These are phyloP conservation scores for Neodiprion fabricii DNA, from an alignment of 1,140 invertebrate species.

Conservation along the genomic window DNA sequence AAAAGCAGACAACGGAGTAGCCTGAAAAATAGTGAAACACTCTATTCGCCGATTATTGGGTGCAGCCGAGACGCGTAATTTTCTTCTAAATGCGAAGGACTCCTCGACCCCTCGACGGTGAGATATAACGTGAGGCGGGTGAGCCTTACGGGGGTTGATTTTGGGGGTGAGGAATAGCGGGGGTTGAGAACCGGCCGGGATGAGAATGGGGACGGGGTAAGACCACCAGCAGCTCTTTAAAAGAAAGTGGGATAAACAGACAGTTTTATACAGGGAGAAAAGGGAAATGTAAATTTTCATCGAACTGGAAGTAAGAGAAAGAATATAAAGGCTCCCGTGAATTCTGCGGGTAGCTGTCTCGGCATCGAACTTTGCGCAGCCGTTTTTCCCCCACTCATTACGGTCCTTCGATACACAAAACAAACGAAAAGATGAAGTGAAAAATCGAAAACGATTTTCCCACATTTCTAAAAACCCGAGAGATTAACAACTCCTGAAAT, in stretches of 20 bases:
- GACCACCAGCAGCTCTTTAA: constrained; percentile 55
- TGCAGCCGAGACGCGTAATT: constrained; percentile 52
- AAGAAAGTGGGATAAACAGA: constrained; percentile 63
- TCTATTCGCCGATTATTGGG: no score
- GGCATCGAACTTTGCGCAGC: no score
- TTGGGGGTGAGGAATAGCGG: constrained; percentile 34
- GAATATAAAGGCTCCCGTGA: constrained; percentile 57
- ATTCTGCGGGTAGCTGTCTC: constrained; percentile 36
- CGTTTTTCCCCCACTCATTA: no score
- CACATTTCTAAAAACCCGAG: no score
- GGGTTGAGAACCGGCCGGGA: constrained; percentile 6
- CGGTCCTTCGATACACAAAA: no score
- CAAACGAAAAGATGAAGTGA: no score
- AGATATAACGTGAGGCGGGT: constrained; percentile 53
- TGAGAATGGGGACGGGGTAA: constrained; percentile 31
- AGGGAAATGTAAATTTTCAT: constrained; percentile 63
- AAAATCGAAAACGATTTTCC: no score
- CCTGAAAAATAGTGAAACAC: no score
- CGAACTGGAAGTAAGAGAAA: constrained; percentile 59
- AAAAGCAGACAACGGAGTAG: no score
- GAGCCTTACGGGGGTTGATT: constrained; percentile 24
- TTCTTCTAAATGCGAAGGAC: constrained; percentile 54
- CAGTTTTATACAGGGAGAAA: constrained; percentile 45
- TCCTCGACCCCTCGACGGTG: constrained; percentile 46
- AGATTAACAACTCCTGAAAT: no score